Conservation (phyloP, 2,797 vertebrate species). For the Ctenopoma multispine region DNA sequence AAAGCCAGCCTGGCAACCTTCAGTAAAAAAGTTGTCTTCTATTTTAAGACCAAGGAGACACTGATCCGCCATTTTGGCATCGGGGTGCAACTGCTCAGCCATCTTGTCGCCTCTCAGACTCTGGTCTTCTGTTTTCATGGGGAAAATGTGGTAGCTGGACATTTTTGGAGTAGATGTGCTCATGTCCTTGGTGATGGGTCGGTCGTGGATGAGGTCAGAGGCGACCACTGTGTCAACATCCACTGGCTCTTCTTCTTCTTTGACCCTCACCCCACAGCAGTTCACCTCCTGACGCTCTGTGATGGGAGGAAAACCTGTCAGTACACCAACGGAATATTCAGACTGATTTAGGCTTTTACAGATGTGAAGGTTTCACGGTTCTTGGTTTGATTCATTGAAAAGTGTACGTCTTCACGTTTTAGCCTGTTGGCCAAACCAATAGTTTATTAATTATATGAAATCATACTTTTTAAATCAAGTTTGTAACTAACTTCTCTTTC, state of each 20-base stretch:
- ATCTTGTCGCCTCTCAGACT: conserved; percentile 1
- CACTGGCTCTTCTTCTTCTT: conserved; percentile 77
- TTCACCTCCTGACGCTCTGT: conserved; percentile 74
- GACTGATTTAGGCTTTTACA: no score
- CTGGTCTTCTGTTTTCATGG: conserved; percentile 56
- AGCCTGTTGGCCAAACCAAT: no score
- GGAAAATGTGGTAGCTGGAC: conserved; percentile 28
- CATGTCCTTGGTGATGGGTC: conserved; percentile 32
- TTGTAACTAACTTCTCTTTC: no score
- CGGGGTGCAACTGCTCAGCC: conserved; percentile 15
- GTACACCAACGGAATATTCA: no score
- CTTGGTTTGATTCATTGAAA: no score
- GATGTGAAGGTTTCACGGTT: no score
- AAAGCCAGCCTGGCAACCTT: conserved; percentile 5
- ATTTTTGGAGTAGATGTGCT: background rate
- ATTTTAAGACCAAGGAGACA: conserved; percentile 44
- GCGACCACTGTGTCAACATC: conserved; percentile 48
- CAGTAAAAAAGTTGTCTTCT: conserved; percentile 38
- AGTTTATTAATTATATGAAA: no score
- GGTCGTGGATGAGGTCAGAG: conserved; percentile 28
- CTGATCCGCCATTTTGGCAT: conserved; percentile 56
- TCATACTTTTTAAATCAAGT: no score
- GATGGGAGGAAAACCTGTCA: conserved; percentile 33
- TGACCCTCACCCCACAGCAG: conserved; percentile 56
- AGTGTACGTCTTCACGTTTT: no score